These are phyloP conservation scores for Scotopteryx bipunctaria DNA, from an alignment of 2,888 invertebrate genomes.

Conservation along the genomic window DNA sequence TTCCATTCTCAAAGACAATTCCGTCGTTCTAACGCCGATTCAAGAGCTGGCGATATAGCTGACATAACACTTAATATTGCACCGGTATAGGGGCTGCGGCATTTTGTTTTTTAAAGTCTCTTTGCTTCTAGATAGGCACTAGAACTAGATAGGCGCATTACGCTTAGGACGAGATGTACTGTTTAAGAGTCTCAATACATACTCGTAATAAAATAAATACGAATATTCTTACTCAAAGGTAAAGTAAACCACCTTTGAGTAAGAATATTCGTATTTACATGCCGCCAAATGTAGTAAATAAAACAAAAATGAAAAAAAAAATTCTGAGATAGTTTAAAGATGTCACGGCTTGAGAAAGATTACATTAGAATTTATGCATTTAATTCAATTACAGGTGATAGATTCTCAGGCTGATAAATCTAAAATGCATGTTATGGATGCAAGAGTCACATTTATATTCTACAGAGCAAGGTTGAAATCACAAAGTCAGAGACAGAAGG, in stretches of 20 bases:
- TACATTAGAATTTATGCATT: not conserved
- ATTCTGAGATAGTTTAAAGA: not conserved
- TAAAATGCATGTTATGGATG: slow-evolving; percentile 8
- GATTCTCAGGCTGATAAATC: slow-evolving; percentile 6
- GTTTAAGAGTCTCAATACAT: too few species aligned
- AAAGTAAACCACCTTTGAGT: too few species aligned
- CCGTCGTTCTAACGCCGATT: slow-evolving; percentile 59
- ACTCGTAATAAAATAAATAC: too few species aligned
- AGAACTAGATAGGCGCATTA: not conserved
- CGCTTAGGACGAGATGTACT: too few species aligned
- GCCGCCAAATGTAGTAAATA: too few species aligned
- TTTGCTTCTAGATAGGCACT: not conserved
- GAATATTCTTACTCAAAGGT: too few species aligned
- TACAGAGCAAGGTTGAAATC: slow-evolving; percentile 45
- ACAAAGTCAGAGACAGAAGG: slow-evolving; percentile 59
- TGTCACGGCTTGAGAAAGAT: not conserved
- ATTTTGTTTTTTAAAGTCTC: slow-evolving; percentile 1
- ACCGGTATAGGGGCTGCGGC: not conserved
- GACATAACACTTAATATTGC: slow-evolving; percentile 61
- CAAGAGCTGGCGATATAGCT: slow-evolving; percentile 57
- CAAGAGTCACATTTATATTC: slow-evolving; percentile 44
- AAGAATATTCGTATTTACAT: too few species aligned
- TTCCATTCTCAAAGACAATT: slow-evolving; percentile 71
- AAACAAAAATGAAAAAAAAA: too few species aligned
- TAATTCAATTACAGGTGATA: slow-evolving; percentile 5